A percentile compares a stretch with the other conserved stretches of the same genome.
Conservation (phyloP, 1,140 invertebrate species). For the Lordiphosa mommai region DNA sequence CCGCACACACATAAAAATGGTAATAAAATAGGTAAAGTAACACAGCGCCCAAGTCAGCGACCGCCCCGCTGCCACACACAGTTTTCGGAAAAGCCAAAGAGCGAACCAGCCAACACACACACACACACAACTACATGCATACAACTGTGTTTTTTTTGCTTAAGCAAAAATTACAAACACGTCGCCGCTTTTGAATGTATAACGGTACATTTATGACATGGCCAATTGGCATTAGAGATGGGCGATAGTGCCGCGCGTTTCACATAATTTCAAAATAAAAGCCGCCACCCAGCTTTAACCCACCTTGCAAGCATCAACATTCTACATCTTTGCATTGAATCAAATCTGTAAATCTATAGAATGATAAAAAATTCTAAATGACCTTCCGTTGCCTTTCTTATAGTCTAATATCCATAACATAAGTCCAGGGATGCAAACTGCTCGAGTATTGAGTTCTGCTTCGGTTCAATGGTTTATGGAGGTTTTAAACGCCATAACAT, state of each 20-base stretch:
- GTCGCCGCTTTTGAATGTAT: conserved; percentile 58
- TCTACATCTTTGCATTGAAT: no score
- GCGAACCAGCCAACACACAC: conserved; percentile 11
- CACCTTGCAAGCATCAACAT: no score
- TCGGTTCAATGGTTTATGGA: no score
- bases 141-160: conserved; percentile 9
- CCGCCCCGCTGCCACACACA: conserved; percentile 29
- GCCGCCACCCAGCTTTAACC: background rate
- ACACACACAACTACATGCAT: conserved; percentile 6
- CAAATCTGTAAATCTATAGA: no score
- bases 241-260: conserved; percentile 10
- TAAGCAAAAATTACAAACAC: conserved; percentile 54
- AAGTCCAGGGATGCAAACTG: no score
- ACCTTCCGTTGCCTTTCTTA: no score
- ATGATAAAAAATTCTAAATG: no score
- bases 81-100: conserved; percentile 41
- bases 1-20: conserved; percentile 42
- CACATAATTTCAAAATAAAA: no score
- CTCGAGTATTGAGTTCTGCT: no score
- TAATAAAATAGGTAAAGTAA: conserved; percentile 58
- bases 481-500: no score
- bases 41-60: conserved; percentile 24
- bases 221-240: conserved; percentile 46
- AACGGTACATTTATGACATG: conserved; percentile 66
- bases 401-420: no score